These are phyloP conservation scores for Beris chalybata DNA, from an alignment of 2,888 invertebrate genomes.

Conservation along the genomic window DNA sequence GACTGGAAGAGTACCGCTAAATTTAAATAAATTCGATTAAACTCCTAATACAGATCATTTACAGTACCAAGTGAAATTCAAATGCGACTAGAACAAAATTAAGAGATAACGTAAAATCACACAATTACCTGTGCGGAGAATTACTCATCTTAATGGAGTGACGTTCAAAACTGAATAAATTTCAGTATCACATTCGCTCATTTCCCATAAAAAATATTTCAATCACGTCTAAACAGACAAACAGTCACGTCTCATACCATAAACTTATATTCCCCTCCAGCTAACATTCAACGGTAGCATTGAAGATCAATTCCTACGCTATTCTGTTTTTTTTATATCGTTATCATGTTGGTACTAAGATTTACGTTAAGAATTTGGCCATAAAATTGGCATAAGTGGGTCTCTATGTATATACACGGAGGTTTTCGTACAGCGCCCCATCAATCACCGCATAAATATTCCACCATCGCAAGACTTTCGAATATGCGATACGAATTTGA, in stretches of 20 bases:
- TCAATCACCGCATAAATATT: conserved; percentile 16
- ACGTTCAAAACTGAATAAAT: no score
- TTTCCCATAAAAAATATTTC: conserved; percentile 7
- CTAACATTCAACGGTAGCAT: background rate
- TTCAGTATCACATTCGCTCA: no score
- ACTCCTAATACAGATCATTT: no score
- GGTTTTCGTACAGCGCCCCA: conserved; percentile 5
- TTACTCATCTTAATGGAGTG: no score
- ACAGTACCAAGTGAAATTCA: no score
- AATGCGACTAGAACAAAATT: no score
- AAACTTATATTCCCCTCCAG: background rate
- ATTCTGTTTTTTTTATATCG: conserved; percentile 6
- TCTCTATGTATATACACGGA: background rate
- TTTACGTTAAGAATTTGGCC: background rate
- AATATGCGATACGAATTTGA: conserved; percentile 4
- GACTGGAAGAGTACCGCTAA: no score
- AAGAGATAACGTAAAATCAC: no score
- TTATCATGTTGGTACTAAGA: conserved; percentile 8
- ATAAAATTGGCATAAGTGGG: background rate
- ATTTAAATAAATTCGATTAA: no score
- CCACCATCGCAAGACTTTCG: background rate
- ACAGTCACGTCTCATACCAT: conserved; percentile 10
- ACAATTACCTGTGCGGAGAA: no score
- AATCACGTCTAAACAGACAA: background rate
- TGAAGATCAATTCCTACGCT: no score